Evolutionary conservation across 2,888 invertebrate species (phyloP).

Genomic region (Aquatica leii): DNA sequence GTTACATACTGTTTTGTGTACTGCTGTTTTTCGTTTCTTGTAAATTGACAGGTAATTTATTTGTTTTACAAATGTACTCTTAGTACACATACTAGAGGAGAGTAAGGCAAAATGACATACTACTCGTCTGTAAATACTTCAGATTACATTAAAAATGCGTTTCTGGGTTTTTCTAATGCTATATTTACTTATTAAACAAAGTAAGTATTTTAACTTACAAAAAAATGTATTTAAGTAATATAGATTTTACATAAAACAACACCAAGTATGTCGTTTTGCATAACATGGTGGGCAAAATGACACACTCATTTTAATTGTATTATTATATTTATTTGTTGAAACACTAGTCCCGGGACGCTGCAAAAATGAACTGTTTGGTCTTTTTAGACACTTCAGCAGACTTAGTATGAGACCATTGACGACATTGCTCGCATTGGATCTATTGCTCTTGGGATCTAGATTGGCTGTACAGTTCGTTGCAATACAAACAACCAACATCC

Average conservation of each 20-base stretch:
- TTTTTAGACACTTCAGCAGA: not conserved
- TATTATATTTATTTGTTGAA: not conserved
- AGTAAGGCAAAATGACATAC: not conserved
- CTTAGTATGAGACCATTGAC: not conserved
- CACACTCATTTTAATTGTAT: conserved; percentile 1
- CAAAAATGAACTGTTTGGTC: not conserved
- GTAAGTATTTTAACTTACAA: not conserved
- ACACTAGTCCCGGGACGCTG: not conserved
- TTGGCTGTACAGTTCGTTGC: not conserved
- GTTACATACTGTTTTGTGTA: too few relatives aligned
- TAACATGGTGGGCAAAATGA: not conserved
- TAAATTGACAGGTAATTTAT: too few relatives aligned
- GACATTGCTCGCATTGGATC: not conserved
- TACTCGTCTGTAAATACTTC: not conserved
- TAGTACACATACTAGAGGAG: too few relatives aligned
- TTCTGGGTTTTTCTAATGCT: not conserved
- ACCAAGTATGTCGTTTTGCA: not conserved
- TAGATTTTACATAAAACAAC: not conserved
- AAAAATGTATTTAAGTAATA: not conserved
- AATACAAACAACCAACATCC: not conserved
- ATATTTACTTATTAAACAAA: not conserved
- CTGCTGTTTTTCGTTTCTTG: too few relatives aligned
- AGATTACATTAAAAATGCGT: not conserved
- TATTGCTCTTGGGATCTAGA: not conserved
- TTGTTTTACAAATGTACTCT: too few relatives aligned